A percentile compares a stretch with the other conserved stretches of the same genome.
These are phyloP conservation scores for Endomychus coccineus DNA, from an alignment of 2,888 invertebrate species.

Conservation along the genomic window DNA sequence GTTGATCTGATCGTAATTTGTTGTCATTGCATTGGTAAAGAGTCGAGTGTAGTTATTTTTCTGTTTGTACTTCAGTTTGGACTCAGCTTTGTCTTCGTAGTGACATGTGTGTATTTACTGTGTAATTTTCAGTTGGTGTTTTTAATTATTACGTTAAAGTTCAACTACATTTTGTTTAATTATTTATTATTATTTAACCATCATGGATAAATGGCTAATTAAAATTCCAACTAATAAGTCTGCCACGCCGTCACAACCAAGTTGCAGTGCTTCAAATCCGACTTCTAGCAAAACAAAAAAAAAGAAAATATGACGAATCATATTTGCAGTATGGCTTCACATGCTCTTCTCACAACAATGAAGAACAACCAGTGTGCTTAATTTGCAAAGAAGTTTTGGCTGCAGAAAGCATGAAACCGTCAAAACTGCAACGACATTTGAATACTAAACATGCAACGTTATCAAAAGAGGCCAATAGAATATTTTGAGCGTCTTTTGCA, in stretches of 20 bases:
- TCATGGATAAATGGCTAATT: conserved; percentile 15
- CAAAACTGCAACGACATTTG: too few species aligned
- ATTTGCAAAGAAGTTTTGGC: conserved; percentile 20
- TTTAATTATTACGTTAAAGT: conserved; percentile 15
- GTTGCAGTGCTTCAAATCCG: conserved; percentile 14
- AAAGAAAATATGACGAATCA: conserved; percentile 9
- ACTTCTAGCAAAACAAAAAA: conserved; percentile 11
- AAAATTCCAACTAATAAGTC: conserved; percentile 14
- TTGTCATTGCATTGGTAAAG: conserved; percentile 7
- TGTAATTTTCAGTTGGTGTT: conserved; percentile 16
- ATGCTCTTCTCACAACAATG: conserved; percentile 9
- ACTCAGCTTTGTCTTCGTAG: conserved; percentile 16
- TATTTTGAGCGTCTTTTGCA: conserved; percentile 9
- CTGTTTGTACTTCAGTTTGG: conserved; percentile 15
- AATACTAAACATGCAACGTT: too few species aligned
- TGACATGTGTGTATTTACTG: conserved; percentile 17
- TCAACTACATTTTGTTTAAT: conserved; percentile 14
- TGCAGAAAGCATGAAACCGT: conserved; percentile 20
- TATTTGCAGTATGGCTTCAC: conserved; percentile 19
- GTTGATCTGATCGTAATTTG: conserved; percentile 8
- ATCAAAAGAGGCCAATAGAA: conserved; percentile 8
- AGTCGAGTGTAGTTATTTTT: conserved; percentile 14
- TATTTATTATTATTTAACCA: conserved; percentile 15
- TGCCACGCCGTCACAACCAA: conserved; percentile 13
- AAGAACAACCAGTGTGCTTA: conserved; percentile 19